These are phyloP conservation scores for Chaetodon trifasciatus DNA, from an alignment of 2,797 vertebrate species.

Conservation along the genomic window DNA sequence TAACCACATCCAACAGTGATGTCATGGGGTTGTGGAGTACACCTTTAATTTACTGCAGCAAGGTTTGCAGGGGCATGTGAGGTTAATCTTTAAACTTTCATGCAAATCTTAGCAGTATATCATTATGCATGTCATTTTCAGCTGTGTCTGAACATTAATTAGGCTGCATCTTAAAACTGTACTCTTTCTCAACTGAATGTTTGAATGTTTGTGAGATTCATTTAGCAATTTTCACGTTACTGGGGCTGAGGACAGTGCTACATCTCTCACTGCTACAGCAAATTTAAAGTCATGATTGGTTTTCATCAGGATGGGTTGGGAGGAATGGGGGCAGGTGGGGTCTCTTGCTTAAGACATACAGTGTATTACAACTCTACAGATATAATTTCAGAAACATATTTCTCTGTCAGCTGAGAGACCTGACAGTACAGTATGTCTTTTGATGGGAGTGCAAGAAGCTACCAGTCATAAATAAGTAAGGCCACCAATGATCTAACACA, in stretches of 20 bases:
- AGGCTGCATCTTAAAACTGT: background rate
- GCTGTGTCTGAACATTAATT: background rate
- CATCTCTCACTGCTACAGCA: background rate
- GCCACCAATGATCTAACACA: slow-evolving; percentile 53
- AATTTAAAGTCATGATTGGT: slow-evolving; percentile 4
- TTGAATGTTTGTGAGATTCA: background rate
- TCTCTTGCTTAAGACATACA: slow-evolving; percentile 22
- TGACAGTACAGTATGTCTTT: slow-evolving; percentile 53
- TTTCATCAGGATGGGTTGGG: slow-evolving; percentile 9
- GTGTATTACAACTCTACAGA: slow-evolving; percentile 30
- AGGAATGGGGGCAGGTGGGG: background rate
- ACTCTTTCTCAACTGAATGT: background rate
- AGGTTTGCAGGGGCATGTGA: accelerated
- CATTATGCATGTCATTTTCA: background rate
- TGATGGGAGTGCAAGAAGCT: slow-evolving; percentile 48
- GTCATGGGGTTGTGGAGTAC: background rate
- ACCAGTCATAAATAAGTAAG: slow-evolving; percentile 58
- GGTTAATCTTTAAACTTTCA: background rate
- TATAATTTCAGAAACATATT: slow-evolving; percentile 50
- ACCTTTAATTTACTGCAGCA: background rate
- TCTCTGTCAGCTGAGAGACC: slow-evolving; percentile 38
- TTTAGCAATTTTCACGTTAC: background rate
- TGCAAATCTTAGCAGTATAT: background rate
- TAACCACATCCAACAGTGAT: background rate
- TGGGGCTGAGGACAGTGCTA: background rate